Evolutionary conservation across 2,113 vertebrate genomes (phyloP).

Genomic region (Balaeniceps rex): DNA sequence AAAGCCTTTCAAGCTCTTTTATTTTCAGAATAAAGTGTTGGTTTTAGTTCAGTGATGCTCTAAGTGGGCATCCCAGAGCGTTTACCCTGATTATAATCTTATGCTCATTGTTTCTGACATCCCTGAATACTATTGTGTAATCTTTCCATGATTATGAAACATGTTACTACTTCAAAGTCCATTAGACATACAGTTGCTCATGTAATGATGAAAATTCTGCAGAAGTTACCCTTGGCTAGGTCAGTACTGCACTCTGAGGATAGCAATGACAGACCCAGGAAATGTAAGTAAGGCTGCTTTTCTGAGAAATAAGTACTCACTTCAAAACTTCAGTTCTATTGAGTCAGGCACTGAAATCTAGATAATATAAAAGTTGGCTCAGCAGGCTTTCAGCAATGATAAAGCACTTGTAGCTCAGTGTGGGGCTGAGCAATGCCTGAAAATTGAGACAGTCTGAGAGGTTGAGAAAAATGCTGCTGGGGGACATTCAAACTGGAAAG

Average conservation of each 20-base stretch:
- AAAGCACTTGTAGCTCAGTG: background rate
- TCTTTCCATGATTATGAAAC: background rate
- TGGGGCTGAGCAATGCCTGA: background rate
- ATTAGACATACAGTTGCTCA: background rate
- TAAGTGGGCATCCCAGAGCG: background rate
- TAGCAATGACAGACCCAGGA: background rate
- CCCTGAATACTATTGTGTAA: background rate
- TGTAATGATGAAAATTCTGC: background rate
- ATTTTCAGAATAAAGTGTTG: background rate
- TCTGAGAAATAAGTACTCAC: background rate
- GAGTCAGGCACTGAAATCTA: background rate
- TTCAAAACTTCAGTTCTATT: background rate
- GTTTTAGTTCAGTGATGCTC: background rate
- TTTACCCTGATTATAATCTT: background rate
- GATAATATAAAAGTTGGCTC: background rate
- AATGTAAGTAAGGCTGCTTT: background rate
- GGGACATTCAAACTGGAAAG: background rate
- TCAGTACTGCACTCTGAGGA: background rate
- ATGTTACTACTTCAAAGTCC: background rate
- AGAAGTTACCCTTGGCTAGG: background rate
- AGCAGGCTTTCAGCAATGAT: background rate
- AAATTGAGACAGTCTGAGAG: background rate
- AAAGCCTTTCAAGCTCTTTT: background rate
- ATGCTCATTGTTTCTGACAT: background rate
- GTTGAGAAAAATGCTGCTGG: background rate